These are phyloP conservation scores for Leptodactylus fallax DNA, from an alignment of 2,797 vertebrate genomes.

Conservation along the genomic window DNA sequence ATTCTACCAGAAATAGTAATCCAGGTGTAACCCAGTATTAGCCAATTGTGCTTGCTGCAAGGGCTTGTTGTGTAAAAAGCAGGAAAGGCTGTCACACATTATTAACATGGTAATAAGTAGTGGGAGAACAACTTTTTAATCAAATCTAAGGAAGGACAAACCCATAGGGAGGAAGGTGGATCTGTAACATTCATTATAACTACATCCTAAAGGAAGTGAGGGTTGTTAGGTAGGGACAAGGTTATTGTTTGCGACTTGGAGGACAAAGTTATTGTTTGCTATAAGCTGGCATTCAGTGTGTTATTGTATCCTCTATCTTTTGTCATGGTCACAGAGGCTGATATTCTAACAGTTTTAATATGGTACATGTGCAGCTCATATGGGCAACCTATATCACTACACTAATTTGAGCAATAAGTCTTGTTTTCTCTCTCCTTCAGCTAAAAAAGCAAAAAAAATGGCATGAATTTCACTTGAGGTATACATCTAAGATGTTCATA, in stretches of 20 bases:
- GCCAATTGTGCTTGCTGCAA: slow-evolving; percentile 1
- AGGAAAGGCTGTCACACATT: slow-evolving; percentile 71
- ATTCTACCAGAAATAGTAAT: slow-evolving; percentile 21
- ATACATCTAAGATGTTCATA: no score
- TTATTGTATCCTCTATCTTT: slow-evolving; percentile 31
- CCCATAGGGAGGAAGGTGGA: slow-evolving; percentile 56
- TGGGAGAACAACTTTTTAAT: slow-evolving; percentile 10
- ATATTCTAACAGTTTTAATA: neutral
- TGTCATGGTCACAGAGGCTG: neutral
- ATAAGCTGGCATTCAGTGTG: slow-evolving; percentile 38
- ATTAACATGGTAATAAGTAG: slow-evolving; percentile 6
- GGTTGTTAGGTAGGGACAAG: accelerated
- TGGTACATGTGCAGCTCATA: neutral
- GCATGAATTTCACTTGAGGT: no score
- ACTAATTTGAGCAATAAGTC: no score
- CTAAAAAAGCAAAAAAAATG: no score
- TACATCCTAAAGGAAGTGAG: slow-evolving; percentile 68
- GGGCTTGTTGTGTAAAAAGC: slow-evolving; percentile 57
- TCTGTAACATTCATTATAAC: slow-evolving; percentile 56
- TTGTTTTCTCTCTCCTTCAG: no score
- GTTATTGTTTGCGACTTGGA: slow-evolving; percentile 65
- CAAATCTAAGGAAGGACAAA: slow-evolving; percentile 46
- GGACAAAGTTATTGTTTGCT: slow-evolving; percentile 64
- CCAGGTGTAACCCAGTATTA: slow-evolving; percentile 30
- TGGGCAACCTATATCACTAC: no score